These are phyloP conservation scores for Drosophila subquinaria DNA, from an alignment of 2,888 invertebrate genomes.

Conservation along the genomic window DNA sequence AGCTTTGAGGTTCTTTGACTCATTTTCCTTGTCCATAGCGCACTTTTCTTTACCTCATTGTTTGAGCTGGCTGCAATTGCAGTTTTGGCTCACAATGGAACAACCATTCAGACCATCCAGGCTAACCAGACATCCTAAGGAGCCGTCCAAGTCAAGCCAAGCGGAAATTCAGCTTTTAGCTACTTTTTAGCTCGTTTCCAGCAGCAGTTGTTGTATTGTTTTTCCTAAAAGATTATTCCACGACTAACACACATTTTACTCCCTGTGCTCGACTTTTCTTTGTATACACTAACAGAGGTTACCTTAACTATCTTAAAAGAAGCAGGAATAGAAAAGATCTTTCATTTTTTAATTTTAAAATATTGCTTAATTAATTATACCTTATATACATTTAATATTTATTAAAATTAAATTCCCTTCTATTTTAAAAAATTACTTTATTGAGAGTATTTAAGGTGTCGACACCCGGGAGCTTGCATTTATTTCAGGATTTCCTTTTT, in stretches of 20 bases:
- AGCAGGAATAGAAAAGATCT: background rate
- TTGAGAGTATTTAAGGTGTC: background rate
- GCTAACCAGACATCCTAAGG: constrained; percentile 27
- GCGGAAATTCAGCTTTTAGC: constrained; percentile 81
- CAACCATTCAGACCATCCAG: constrained; percentile 32
- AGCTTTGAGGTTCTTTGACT: constrained; percentile 50
- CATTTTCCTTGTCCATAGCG: constrained; percentile 32
- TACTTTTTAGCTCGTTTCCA: constrained; percentile 76
- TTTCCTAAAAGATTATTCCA: constrained; percentile 62
- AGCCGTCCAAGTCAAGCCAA: constrained; percentile 73
- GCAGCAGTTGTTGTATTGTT: constrained; percentile 48
- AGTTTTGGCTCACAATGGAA: constrained; percentile 64
- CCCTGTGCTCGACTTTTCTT: constrained; percentile 39
- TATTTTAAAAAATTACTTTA: background rate
- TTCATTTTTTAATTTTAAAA: background rate
- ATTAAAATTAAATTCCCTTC: no score
- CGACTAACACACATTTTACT: constrained; percentile 73
- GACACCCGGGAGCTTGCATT: background rate
- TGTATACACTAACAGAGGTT: constrained; percentile 14
- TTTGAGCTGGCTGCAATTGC: constrained; percentile 56
- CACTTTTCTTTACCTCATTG: constrained; percentile 61
- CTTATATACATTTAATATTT: background rate
- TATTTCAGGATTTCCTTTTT: background rate
- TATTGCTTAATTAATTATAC: background rate
- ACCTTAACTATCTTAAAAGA: background rate